Base-by-base conservation (phyloP, 2,888 invertebrate species). In the Kryphioiulus occultus region DNA sequence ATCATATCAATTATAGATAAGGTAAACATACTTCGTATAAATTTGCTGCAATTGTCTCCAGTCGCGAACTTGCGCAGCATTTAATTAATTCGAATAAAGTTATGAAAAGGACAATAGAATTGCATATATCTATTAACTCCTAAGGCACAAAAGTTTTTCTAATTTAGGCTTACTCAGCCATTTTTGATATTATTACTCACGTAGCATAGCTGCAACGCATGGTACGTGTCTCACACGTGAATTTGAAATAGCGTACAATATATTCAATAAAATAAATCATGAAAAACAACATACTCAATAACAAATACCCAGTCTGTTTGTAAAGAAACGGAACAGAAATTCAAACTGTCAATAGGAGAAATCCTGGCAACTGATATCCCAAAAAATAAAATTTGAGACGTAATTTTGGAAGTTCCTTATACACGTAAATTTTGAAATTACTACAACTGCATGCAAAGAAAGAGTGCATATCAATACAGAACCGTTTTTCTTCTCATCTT, bases 1-100 rank as follows among this genome's bases (percentile, higher is more conserved):
- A n/a, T 9, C 59, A 22, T 59, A 59, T 59, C 59, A 59, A 59
- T 59, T 59, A 59, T 59, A 59, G 59, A 59, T 59, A 59, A 59
- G 59, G 59, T n/a, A 59, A 53, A 22, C 22, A 59, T 59, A 59
- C 19, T 59, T n/a, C 59, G n/a, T 59, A 59, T 59, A 59, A n/a
- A 59, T 59, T 59, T 59, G 59, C 59, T 59, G 22, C 19, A 59
- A 59, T 59, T 59, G 59, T 59, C 59, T 59, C n/a, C 22, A n/a
- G 59, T 59, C n/a, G 59, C n/a, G 22, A 59, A 59, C 59, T 59
- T 53, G 53, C 19, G 53, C 19, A 19, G 53, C 53, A 53, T 59
- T 59, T 59, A 59, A 22, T 59, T 59, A 59, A 59, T n/a, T 59
- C 59, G 19, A 19, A 42, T 42, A 53, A 12, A 15, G 19, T 59